Evolutionary conservation across 2,888 invertebrate genomes (phyloP), one percentile per base, ranked within the genome.

Genomic region (Malacosoma neustria): DNA sequence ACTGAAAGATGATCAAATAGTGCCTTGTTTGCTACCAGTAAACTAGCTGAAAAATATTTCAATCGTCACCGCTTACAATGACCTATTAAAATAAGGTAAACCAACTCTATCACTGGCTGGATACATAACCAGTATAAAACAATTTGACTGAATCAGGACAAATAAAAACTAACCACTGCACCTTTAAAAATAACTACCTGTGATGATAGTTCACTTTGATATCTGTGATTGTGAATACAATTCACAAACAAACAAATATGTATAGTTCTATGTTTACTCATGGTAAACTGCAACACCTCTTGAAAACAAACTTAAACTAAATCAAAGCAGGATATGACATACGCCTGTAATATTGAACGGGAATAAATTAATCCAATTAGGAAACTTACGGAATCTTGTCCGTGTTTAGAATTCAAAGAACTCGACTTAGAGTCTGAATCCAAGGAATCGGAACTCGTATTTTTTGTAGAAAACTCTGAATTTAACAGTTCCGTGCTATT

Each of bases 341-440:
- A 50, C 49, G 51, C 61, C 66, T 56, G 65, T 57, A 59, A 60
- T 51, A 67, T 61, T 58, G 51, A 62, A 59, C 61, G 57, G 51
- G 80, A 74, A 80, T 80, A 80, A 72, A 80, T 80, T 79, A 79
- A 71, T 67, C 77, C 61, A 65, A 72, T 70, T 71, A 67, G 74
- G 82, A 71, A 79, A 85, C 89, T 90, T 89, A 93, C 93, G 71
- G 92, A 91, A 76, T 93, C 93, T 69, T 92, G 92, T 53, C 91
- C 93, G 72, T 92, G 91, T 87, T 94, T 95, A 32, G 93, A 93
- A 75, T 92, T 93, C 61, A 94, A 88, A 49, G 94, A 93, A 76
- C 92, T 93, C 42, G 94, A 93, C 84, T 94, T 95, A 32, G 94
- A 93, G 68, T 95, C 95, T 0, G 93, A 92, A 69, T 92, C 91